phyloP scores from a whole-genome alignment of 2,113 vertebrate species.

The Ptilorrhoa leucosticta region DNA sequence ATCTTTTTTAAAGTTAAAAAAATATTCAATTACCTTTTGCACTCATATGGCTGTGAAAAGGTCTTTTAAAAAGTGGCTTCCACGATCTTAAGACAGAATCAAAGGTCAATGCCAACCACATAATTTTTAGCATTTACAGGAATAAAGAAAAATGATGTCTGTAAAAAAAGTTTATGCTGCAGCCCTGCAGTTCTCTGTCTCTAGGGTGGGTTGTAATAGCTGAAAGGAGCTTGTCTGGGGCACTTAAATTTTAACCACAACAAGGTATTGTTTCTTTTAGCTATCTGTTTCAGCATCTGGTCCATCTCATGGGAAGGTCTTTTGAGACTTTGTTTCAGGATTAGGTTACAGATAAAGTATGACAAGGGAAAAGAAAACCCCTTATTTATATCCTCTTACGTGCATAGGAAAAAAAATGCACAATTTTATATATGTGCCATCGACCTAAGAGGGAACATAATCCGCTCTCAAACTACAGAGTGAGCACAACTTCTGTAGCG shows the following conservation, averaged over 20 bases:
- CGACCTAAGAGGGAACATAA: not conserved
- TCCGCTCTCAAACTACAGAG: not conserved
- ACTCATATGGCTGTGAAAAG: not conserved
- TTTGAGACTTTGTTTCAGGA: not conserved
- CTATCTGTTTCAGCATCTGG: not conserved
- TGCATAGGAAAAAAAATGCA: not conserved
- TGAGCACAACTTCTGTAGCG: not conserved
- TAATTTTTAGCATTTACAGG: not conserved
- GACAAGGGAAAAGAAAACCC: too few relatives aligned
- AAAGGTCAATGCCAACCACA: not conserved
- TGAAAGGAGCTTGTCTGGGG: not conserved
- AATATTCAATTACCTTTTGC: constrained; percentile 16
- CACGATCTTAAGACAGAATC: not conserved
- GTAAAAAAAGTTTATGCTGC: not conserved
- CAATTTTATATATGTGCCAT: not conserved
- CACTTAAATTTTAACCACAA: not conserved
- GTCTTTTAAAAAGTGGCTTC: not conserved
- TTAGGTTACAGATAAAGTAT: not conserved
- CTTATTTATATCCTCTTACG: not conserved
- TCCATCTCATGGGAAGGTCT: not conserved
- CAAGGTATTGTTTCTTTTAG: not conserved
- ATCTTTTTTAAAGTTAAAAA: constrained; percentile 22
- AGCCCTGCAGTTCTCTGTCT: not conserved
- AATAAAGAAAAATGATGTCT: not conserved
- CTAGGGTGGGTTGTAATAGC: not conserved